Conservation (phyloP, 2,113 vertebrate species). For the Casuarius casuarius region DNA sequence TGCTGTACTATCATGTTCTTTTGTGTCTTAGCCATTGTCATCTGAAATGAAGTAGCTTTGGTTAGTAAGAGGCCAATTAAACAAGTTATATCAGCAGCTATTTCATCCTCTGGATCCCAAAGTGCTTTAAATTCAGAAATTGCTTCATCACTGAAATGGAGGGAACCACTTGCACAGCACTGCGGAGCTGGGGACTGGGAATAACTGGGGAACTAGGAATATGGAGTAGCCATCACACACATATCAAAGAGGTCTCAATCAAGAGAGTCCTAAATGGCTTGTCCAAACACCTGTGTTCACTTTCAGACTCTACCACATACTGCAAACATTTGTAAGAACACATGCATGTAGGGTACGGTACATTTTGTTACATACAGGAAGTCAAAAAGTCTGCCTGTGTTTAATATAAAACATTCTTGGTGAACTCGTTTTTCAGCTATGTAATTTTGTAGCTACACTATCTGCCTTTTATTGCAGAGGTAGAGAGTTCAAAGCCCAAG, state of each 20-base stretch:
- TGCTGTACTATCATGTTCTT: constrained; percentile 6
- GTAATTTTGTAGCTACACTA: background rate
- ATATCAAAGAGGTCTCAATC: background rate
- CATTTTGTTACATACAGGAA: background rate
- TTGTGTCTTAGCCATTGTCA: background rate
- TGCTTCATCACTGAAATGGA: background rate
- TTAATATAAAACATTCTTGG: background rate
- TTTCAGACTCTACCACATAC: background rate
- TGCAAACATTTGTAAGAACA: background rate
- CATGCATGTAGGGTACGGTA: accelerated
- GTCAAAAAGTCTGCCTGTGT: background rate
- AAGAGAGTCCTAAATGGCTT: background rate
- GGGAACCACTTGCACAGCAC: background rate
- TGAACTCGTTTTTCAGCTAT: background rate
- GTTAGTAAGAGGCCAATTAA: background rate
- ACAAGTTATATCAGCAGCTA: constrained; percentile 4
- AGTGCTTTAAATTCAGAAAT: background rate
- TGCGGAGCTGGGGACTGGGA: background rate
- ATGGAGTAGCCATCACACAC: accelerated
- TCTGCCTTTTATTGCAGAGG: background rate
- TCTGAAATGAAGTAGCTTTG: constrained; percentile 36
- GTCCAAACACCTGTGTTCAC: background rate
- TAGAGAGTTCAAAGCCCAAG: background rate
- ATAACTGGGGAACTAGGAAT: background rate
- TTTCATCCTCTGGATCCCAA: constrained; percentile 19